Evolutionary conservation across 2,888 invertebrate genomes (phyloP).

Genomic region (Pseudoips prasinana): DNA sequence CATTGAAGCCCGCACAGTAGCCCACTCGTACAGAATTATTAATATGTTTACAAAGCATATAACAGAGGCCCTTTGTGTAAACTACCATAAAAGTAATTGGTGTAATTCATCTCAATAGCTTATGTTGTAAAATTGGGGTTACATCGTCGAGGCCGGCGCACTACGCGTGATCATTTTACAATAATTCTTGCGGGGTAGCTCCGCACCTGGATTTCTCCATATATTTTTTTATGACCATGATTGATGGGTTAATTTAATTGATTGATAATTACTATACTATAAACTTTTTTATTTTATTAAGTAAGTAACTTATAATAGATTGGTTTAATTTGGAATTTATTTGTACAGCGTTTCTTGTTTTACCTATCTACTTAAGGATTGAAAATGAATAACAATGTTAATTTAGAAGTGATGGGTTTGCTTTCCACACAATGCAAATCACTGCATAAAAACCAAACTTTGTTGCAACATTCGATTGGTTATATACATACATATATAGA

Average conservation of each 20-base stretch:
- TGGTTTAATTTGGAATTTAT: too few relatives aligned
- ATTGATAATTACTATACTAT: conserved; percentile 21
- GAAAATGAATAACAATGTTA: too few relatives aligned
- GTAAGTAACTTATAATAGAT: too few relatives aligned
- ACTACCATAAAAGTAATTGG: conserved; percentile 65
- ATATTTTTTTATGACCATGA: conserved; percentile 19
- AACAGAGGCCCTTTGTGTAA: conserved; percentile 47
- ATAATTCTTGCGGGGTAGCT: conserved; percentile 34
- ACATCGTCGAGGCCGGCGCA: conserved; percentile 17
- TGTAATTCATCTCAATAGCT: conserved; percentile 66
- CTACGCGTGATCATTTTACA: conserved; percentile 39
- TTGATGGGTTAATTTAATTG: conserved; percentile 20
- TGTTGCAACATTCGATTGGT: too few relatives aligned
- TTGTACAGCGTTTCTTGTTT: too few relatives aligned
- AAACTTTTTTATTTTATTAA: conserved; percentile 5
- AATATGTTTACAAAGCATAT: conserved; percentile 63
- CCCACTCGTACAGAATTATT: conserved; percentile 43
- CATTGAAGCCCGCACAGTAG: conserved; percentile 42
- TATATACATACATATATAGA: too few relatives aligned
- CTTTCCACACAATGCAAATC: too few relatives aligned
- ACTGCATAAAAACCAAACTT: too few relatives aligned
- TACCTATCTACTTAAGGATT: too few relatives aligned
- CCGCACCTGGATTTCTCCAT: conserved; percentile 27
- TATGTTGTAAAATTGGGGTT: conserved; percentile 50
- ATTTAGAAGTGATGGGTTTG: too few relatives aligned